Evolutionary conservation across 1,140 invertebrate species (phyloP).

Genomic region (Hylaeus volcanicus): DNA sequence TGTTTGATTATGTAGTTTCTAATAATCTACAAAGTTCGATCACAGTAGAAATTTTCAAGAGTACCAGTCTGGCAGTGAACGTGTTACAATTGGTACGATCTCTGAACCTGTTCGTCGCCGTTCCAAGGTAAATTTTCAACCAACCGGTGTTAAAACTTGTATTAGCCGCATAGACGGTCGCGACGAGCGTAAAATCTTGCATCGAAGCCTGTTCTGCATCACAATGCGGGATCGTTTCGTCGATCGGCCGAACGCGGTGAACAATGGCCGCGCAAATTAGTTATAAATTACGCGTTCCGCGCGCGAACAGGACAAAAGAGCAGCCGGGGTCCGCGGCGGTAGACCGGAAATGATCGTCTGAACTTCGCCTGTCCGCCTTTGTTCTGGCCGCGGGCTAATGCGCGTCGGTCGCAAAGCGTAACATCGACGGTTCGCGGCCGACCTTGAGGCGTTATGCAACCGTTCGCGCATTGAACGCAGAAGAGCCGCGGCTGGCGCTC

Average conservation of each 20-base stretch:
- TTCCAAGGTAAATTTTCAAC: too few species aligned
- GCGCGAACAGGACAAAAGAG: conserved; percentile 35
- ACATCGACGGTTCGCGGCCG: conserved; percentile 28
- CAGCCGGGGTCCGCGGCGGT: neutral
- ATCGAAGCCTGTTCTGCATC: neutral
- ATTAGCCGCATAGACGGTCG: too few species aligned
- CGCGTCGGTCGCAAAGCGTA: conserved; percentile 53
- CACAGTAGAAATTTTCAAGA: too few species aligned
- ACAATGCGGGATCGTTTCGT: conserved; percentile 16
- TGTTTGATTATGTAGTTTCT: too few species aligned
- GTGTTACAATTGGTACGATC: too few species aligned
- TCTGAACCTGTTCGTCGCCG: too few species aligned
- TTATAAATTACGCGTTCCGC: conserved; percentile 37
- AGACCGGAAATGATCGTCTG: conserved; percentile 48
- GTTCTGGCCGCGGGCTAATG: conserved; percentile 52
- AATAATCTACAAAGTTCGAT: too few species aligned
- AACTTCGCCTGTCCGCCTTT: conserved; percentile 41
- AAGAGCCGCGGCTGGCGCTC: neutral
- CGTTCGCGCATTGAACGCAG: conserved; percentile 27
- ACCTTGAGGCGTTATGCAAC: conserved; percentile 57
- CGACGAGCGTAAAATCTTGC: neutral
- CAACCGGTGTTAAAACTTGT: too few species aligned
- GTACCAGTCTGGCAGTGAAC: too few species aligned
- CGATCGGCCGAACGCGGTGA: conserved; percentile 18
- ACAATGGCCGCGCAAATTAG: conserved; percentile 26